Conservation (phyloP, 2,113 vertebrate genomes). For the Rhadina sibilatrix region DNA sequence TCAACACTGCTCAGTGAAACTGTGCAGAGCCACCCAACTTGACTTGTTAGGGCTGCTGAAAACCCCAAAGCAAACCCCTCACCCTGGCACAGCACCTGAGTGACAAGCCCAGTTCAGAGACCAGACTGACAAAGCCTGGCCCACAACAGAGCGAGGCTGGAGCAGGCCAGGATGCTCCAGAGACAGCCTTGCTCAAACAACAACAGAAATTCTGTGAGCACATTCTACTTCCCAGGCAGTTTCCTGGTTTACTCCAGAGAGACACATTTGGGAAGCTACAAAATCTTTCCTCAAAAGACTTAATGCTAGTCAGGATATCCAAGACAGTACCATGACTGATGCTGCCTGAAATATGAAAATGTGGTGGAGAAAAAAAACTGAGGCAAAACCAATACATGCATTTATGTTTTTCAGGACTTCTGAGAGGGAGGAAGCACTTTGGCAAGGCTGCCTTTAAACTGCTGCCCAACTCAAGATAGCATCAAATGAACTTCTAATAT, state of each 20-base stretch:
- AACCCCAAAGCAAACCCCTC: neutral
- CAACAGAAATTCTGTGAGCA: rapidly evolving
- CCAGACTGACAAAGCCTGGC: neutral
- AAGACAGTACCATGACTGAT: neutral
- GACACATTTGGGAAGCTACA: neutral
- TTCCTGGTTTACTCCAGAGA: neutral
- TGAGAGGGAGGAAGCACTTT: neutral
- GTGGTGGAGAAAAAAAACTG: neutral
- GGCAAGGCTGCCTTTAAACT: neutral
- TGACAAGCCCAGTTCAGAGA: neutral
- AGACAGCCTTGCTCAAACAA: neutral
- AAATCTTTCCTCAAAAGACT: neutral
- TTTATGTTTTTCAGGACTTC: neutral
- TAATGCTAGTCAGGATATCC: neutral
- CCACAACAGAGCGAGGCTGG: rapidly evolving
- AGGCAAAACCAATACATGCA: neutral
- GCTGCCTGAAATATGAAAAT: neutral
- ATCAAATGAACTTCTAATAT: neutral
- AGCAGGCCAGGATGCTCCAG: neutral
- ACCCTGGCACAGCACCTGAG: rapidly evolving
- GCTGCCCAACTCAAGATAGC: neutral
- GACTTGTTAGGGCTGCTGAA: rapidly evolving
- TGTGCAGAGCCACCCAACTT: neutral
- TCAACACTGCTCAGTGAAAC: neutral
- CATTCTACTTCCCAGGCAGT: neutral